A percentile compares a stretch with the other conserved stretches of the same genome.
phyloP scores from a whole-genome alignment of 1,140 invertebrate species.

The Drosophila takahashii region DNA sequence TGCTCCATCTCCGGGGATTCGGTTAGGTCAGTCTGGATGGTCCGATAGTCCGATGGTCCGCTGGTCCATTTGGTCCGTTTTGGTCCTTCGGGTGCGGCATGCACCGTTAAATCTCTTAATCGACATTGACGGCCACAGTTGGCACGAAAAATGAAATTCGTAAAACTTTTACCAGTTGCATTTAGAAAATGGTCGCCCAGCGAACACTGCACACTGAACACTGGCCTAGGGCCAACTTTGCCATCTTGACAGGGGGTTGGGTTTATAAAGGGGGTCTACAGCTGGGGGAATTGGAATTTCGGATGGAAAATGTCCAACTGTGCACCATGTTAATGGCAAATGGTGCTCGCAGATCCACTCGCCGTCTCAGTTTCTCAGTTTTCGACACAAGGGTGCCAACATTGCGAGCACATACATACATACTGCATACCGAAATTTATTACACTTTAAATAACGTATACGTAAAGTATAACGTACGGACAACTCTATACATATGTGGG shows the following conservation, averaged over 20 bases:
- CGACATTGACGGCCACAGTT: constrained; percentile 74
- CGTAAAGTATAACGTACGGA: constrained; percentile 26
- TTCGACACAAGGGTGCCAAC: constrained; percentile 54
- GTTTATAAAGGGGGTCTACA: not conserved
- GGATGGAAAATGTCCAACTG: constrained; percentile 68
- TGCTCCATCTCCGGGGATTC: constrained; percentile 13
- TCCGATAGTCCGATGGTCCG: not conserved
- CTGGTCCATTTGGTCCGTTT: not conserved
- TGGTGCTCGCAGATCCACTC: constrained; percentile 29
- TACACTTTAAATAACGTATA: constrained; percentile 69
- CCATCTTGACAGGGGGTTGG: constrained; percentile 17
- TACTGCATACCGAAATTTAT: constrained; percentile 64
- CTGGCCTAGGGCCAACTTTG: constrained; percentile 38
- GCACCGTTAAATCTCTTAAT: constrained; percentile 77
- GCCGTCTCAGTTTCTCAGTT: constrained; percentile 21
- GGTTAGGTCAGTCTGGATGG: not conserved
- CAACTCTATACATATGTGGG: constrained; percentile 9
- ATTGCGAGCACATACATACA: constrained; percentile 1
- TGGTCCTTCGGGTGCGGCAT: constrained; percentile 27
- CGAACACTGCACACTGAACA: constrained; percentile 1
- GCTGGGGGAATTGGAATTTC: constrained; percentile 40
- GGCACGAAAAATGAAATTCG: constrained; percentile 68
- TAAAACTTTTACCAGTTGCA: constrained; percentile 75
- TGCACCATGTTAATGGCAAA: constrained; percentile 69
- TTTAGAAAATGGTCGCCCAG: constrained; percentile 55